Evolutionary conservation across 2,888 invertebrate species (phyloP).

Genomic region (Lamellibrachia satsuma): DNA sequence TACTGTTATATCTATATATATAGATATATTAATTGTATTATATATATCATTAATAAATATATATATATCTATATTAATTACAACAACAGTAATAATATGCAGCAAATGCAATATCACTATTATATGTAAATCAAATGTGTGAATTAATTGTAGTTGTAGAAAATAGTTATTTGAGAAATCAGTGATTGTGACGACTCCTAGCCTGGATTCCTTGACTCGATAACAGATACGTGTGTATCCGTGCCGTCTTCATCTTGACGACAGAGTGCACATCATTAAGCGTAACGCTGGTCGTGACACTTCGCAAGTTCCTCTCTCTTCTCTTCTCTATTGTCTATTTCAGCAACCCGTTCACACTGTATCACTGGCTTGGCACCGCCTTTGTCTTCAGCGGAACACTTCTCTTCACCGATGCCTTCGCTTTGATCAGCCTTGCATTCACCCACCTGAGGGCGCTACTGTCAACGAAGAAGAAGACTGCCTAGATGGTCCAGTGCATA

Average conservation of each 20-base stretch:
- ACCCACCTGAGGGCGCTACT: not conserved
- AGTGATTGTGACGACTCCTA: not conserved
- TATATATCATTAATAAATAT: too few relatives aligned
- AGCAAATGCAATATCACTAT: not conserved
- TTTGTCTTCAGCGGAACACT: slow-evolving; percentile 92
- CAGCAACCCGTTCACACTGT: slow-evolving; percentile 88
- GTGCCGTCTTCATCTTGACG: slow-evolving; percentile 92
- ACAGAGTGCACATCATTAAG: slow-evolving; percentile 93
- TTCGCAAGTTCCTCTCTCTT: slow-evolving; percentile 93
- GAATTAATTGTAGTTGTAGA: too few relatives aligned
- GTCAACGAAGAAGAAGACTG: not conserved
- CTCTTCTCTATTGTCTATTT: slow-evolving; percentile 96
- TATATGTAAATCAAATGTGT: not conserved
- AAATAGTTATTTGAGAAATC: not conserved
- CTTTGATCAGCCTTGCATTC: not conserved
- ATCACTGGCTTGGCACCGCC: slow-evolving; percentile 90
- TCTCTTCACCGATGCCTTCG: slow-evolving; percentile 76
- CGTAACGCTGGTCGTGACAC: slow-evolving; percentile 93
- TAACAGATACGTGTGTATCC: slow-evolving; percentile 83
- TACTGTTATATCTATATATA: too few relatives aligned
- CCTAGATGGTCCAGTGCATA: not conserved
- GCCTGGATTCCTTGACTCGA: not conserved
- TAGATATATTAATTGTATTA: too few relatives aligned
- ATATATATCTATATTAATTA: too few relatives aligned
- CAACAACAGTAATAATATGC: too few relatives aligned